Conservation (phyloP, 2,113 vertebrate genomes). For the Ammospiza nelsoni region DNA sequence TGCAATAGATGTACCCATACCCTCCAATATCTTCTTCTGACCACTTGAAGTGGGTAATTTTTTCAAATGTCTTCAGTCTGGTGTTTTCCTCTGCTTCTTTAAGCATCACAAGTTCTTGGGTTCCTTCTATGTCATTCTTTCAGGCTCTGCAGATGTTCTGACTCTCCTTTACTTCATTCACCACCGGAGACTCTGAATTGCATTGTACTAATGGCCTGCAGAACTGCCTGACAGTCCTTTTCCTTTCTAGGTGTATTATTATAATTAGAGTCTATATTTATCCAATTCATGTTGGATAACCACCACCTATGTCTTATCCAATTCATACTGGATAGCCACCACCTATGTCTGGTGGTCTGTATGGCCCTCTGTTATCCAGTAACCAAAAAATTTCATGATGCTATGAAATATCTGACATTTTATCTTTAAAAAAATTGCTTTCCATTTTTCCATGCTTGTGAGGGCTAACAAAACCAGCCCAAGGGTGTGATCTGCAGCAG, state of each 20-base stretch:
- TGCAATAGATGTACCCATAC: background rate
- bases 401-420: background rate
- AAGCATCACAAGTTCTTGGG: background rate
- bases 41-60: background rate
- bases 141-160: background rate
- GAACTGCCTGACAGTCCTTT: background rate
- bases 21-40: background rate
- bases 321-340: background rate
- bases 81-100: background rate
- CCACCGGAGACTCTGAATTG: background rate
- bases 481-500: background rate
- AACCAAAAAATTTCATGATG: background rate
- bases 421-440: background rate
- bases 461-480: background rate
- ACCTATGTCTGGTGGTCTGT: background rate
- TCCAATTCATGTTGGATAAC: background rate
- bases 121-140: background rate
- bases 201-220: background rate
- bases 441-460: background rate
- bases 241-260: background rate
- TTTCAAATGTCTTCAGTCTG: background rate
- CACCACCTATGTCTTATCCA: background rate
- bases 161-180: background rate
- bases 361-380: background rate
- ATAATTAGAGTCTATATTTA: background rate